Base-by-base conservation (phyloP, 2,888 invertebrate species). In the Bombyx huttoni region DNA sequence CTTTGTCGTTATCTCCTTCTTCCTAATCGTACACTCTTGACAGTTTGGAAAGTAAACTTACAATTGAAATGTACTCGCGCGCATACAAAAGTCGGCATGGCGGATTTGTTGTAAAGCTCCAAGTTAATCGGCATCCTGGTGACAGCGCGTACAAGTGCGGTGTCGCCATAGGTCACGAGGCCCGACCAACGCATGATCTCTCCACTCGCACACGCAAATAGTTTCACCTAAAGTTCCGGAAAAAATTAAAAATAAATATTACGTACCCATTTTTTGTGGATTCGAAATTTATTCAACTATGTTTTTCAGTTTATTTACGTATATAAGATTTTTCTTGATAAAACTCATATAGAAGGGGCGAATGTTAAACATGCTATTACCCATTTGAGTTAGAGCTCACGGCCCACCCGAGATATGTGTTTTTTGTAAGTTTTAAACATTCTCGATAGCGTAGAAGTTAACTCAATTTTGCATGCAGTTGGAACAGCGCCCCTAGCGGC, bases 101-200 rank as follows among this genome's bases (percentile, higher is more conserved):
- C 46, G 13, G 72, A 58, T 54, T 68, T 68, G 64, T 86, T 87
- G 67, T 71, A 73, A 0, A 87, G 68, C 52, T 71, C 62, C 49
- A 87, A 66, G 33, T 59, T 55, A 34, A 83, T 55, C 34, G 76
- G 75, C 58, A 62, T 57, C 50, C 80, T 73, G 8, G 62, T 54
- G 35, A 62, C 67, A 9, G 87, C 85, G 5, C 79, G 77, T 51
- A 84, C 76, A 1, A 86, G 70, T 57, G 87, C 87, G 52, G 82
- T 84, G 63, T 75, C 80, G 35, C 84, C 85, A 68, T 81, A 82
- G 60, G 84, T 86, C 54, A 81, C 78, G 14, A 78, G 74, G 0
- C 82, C 84, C 46, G 70, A 63, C 87, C 87, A 86, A 52, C 81
- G 77, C 55, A 75, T 54, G 0, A 58, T 49, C 24, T 70, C 76